Conservation (phyloP, 2,888 invertebrate genomes). For the Eledona agricola region DNA sequence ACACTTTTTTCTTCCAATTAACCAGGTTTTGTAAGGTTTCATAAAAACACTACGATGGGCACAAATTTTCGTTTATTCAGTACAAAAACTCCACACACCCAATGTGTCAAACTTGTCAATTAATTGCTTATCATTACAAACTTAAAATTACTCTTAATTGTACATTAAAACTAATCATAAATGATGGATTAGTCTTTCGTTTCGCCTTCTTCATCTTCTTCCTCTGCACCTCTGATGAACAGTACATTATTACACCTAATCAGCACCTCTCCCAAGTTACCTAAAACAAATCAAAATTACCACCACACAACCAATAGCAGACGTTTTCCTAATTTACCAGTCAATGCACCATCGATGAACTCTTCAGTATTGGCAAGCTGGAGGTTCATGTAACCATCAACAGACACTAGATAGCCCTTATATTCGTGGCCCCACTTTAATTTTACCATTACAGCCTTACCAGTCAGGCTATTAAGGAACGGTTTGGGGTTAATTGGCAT, state of each 20-base stretch:
- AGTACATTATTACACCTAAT: conserved; percentile 97
- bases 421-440: conserved; percentile 99
- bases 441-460: conserved; percentile 97
- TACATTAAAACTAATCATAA: not conserved
- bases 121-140: too few relatives aligned
- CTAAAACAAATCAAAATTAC: conserved; percentile 12
- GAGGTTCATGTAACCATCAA: conserved; percentile 99
- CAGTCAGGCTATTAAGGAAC: conserved; percentile 96
- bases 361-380: conserved; percentile 98
- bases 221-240: conserved; percentile 93
- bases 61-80: too few relatives aligned
- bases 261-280: conserved; percentile 91
- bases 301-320: conserved; percentile 12
- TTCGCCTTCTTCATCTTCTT: conserved; percentile 97
- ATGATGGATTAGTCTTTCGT: conserved; percentile 78
- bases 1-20: too few relatives aligned
- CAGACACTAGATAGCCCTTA: conserved; percentile 96
- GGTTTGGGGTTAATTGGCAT: conserved; percentile 99
- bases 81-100: too few relatives aligned
- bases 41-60: too few relatives aligned
- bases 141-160: too few relatives aligned
- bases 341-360: conserved; percentile 89
- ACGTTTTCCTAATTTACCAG: conserved; percentile 69
- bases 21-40: too few relatives aligned
- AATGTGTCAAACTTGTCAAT: too few relatives aligned